A percentile compares a stretch with the other conserved stretches of the same genome.
Evolutionary conservation across 2,113 vertebrate species (phyloP).

Genomic region (Pachycephala philippinensis): DNA sequence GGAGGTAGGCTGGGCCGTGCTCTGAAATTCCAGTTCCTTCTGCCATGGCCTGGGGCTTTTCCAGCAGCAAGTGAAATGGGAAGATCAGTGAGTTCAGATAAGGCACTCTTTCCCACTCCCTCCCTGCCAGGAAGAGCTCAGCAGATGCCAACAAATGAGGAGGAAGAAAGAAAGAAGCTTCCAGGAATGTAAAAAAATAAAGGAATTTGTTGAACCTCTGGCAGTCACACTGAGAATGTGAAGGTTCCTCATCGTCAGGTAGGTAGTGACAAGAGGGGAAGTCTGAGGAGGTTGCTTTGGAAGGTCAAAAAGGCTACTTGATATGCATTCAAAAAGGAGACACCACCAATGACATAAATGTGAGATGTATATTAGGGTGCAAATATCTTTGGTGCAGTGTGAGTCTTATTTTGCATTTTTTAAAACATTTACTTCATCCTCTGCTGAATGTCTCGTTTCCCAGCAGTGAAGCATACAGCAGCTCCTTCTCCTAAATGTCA

Average conservation of each 20-base stretch:
- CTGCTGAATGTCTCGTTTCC: neutral
- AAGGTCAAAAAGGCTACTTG: neutral
- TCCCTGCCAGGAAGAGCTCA: neutral
- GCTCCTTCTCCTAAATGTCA: constrained; percentile 34
- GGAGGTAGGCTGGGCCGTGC: neutral
- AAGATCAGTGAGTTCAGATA: neutral
- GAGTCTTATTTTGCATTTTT: neutral
- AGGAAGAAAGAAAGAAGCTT: neutral
- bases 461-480: constrained; percentile 19
- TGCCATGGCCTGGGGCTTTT: neutral
- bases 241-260: neutral
- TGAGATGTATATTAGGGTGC: neutral
- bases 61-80: neutral
- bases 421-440: neutral
- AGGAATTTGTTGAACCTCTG: neutral
- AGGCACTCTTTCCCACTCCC: neutral
- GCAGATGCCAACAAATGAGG: neutral
- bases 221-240: neutral
- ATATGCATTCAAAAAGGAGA: neutral
- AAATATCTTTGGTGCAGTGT: neutral
- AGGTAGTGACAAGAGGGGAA: neutral
- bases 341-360: neutral
- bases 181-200: neutral
- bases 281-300: neutral
- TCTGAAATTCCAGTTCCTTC: neutral